These are phyloP conservation scores for Noctua fimbriata DNA, from an alignment of 2,888 invertebrate species.

Conservation along the genomic window DNA sequence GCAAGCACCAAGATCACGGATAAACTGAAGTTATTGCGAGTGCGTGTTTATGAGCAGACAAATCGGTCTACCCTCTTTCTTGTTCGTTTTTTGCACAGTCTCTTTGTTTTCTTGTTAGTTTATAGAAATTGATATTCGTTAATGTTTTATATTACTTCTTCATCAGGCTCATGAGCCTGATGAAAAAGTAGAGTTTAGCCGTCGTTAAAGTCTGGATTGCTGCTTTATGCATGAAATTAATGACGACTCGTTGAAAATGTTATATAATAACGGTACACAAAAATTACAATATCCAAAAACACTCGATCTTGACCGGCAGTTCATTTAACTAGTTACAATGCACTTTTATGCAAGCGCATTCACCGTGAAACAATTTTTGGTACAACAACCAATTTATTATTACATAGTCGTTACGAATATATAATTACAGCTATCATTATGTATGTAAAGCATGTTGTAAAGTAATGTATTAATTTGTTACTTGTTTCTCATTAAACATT, in stretches of 20 bases:
- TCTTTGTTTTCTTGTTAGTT: too few species aligned
- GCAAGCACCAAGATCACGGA: too few species aligned
- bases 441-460: constrained; percentile 34
- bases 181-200: too few species aligned
- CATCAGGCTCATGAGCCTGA: background rate
- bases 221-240: background rate
- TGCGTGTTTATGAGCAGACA: too few species aligned
- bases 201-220: background rate
- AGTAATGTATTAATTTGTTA: constrained; percentile 31
- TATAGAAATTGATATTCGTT: background rate
- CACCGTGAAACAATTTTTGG: constrained; percentile 15
- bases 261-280: background rate
- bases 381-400: constrained; percentile 30
- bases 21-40: too few species aligned
- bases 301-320: background rate
- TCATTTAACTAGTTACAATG: constrained; percentile 8
- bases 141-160: background rate
- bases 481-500: constrained; percentile 18
- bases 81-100: too few species aligned
- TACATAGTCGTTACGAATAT: constrained; percentile 30
- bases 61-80: too few species aligned
- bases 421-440: constrained; percentile 34
- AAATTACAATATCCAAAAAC: background rate
- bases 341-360: constrained; percentile 18
- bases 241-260: background rate